Evolutionary conservation across 2,113 vertebrate species (phyloP).

Genomic region (Epinephelus fuscoguttatus): DNA sequence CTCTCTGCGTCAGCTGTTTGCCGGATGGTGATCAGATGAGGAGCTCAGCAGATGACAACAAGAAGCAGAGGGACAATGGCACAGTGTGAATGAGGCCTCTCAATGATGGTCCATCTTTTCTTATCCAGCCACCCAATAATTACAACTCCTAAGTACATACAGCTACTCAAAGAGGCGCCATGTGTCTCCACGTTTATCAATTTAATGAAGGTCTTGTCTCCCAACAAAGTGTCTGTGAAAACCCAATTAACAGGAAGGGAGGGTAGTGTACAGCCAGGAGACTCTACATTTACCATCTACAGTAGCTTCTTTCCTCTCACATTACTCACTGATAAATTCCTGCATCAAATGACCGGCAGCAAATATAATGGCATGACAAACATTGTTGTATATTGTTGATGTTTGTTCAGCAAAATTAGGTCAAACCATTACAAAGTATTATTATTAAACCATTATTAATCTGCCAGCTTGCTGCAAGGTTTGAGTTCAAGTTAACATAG

Average conservation of each 20-base stretch:
- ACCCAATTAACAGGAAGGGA: slow-evolving; percentile 20
- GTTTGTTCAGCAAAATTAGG: slow-evolving; percentile 1
- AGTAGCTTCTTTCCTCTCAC: background rate
- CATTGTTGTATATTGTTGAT: background rate
- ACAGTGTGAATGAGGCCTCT: slow-evolving; percentile 83
- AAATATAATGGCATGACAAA: background rate
- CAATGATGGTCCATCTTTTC: slow-evolving; percentile 53
- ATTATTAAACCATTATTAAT: background rate
- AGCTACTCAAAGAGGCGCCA: slow-evolving; percentile 58
- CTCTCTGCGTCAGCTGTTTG: slow-evolving; percentile 90
- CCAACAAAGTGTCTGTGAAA: slow-evolving; percentile 55
- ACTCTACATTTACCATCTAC: background rate
- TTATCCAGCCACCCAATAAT: slow-evolving; percentile 53
- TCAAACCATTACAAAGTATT: background rate
- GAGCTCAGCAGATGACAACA: slow-evolving; percentile 86
- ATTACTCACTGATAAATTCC: background rate
- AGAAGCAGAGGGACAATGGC: slow-evolving; percentile 84
- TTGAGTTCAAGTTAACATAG: background rate
- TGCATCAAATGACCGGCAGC: background rate
- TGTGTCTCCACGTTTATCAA: slow-evolving; percentile 72
- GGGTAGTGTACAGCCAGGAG: background rate
- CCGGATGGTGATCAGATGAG: slow-evolving; percentile 91
- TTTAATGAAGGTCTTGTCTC: slow-evolving; percentile 59
- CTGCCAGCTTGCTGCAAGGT: background rate
- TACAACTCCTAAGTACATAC: slow-evolving; percentile 49